These are phyloP conservation scores for Bubalus kerabau DNA, from an alignment of 2,113 vertebrate genomes.

Conservation along the genomic window DNA sequence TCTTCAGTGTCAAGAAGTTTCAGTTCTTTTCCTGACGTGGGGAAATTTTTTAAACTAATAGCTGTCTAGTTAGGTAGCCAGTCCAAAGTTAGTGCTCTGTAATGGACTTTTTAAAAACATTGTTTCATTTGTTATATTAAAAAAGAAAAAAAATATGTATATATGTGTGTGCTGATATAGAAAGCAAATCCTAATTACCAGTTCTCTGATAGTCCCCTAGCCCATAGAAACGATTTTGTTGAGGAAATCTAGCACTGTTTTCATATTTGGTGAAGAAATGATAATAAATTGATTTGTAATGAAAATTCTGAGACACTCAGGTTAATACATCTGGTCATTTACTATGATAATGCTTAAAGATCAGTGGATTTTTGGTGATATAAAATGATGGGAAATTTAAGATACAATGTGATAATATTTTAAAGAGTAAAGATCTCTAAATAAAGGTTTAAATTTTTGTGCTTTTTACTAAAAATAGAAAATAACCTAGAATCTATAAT, in stretches of 20 bases:
- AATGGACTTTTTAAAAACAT: background rate
- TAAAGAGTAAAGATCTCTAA: background rate
- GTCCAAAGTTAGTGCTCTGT: background rate
- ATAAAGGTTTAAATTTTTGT: background rate
- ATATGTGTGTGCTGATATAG: background rate
- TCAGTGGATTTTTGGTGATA: background rate
- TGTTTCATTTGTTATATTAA: background rate
- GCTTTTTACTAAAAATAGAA: conserved; percentile 3
- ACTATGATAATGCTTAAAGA: background rate
- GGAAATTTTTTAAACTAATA: background rate
- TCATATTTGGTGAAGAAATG: background rate
- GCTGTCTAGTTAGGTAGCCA: background rate
- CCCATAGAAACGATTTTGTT: conserved; percentile 30
- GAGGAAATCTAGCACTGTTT: background rate
- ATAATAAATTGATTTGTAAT: background rate
- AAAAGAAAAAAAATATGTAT: background rate
- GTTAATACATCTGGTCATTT: background rate
- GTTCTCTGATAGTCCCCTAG: background rate
- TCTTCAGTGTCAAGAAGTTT: background rate
- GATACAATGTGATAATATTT: background rate
- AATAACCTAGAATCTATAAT: background rate
- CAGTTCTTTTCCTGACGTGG: background rate
- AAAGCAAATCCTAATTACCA: background rate
- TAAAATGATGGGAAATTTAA: background rate
- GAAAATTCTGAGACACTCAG: conserved; percentile 1